phyloP scores from a whole-genome alignment of 2,113 vertebrate species.

The Agelaius phoeniceus region DNA sequence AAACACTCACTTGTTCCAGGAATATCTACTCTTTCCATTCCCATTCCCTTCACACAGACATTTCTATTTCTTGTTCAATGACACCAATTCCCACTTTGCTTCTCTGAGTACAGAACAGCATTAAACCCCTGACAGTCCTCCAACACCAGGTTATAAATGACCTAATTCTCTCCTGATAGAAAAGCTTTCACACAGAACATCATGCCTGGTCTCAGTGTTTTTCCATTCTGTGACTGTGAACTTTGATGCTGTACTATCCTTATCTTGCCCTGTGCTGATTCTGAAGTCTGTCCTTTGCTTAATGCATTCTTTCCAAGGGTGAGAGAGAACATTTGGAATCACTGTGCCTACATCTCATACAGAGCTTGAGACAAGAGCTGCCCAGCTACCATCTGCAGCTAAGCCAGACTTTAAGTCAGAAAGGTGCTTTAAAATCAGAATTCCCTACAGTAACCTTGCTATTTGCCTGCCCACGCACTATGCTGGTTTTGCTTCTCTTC shows the following conservation, averaged over 20 bases:
- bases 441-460: neutral
- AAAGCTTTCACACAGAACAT: neutral
- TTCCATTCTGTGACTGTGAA: constrained; percentile 14
- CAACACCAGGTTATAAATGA: neutral
- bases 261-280: neutral
- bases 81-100: neutral
- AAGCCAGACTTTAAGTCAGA: neutral
- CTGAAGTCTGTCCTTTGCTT: neutral
- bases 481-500: neutral
- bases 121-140: neutral
- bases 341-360: neutral
- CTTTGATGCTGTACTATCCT: neutral
- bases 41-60: neutral
- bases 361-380: neutral
- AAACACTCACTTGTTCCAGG: neutral
- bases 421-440: neutral
- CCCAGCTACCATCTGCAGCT: neutral
- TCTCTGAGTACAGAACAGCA: neutral
- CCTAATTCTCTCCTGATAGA: neutral
- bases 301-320: neutral
- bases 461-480: neutral
- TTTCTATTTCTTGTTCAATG: neutral
- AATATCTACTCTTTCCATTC: neutral
- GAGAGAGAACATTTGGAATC: neutral
- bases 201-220: constrained; percentile 4